Conservation (phyloP, 2,113 vertebrate genomes). For the Chrysemys picta region DNA sequence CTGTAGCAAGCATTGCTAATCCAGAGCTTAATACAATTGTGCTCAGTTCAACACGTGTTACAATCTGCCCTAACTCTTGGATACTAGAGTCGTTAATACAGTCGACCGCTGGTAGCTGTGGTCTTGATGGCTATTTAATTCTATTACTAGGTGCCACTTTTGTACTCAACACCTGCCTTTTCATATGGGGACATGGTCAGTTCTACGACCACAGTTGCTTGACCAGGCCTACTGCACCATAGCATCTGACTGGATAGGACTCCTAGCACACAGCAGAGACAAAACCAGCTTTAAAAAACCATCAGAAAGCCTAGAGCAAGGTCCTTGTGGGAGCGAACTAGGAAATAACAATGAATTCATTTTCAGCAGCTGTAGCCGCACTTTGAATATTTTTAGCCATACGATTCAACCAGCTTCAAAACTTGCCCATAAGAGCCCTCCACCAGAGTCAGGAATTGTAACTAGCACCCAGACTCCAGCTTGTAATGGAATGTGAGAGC, state of each 20-base stretch:
- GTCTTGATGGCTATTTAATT: not conserved
- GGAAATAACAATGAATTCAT: not conserved
- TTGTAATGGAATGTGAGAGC: not conserved
- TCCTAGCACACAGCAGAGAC: not conserved
- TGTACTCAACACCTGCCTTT: not conserved
- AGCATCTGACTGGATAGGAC: not conserved
- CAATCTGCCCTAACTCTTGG: not conserved
- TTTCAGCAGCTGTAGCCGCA: slow-evolving; percentile 36
- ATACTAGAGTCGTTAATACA: not conserved
- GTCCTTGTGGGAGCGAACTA: not conserved
- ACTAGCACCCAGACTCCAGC: not conserved
- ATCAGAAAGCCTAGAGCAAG: not conserved
- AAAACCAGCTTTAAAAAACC: not conserved
- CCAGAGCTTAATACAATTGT: not conserved
- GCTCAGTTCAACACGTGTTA: not conserved
- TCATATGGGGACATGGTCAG: not conserved
- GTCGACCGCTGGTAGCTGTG: not conserved
- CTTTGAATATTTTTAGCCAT: slow-evolving; percentile 31
- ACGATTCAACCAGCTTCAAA: slow-evolving; percentile 1
- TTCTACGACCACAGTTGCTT: not conserved
- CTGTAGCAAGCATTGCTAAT: not conserved
- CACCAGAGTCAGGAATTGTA: not conserved
- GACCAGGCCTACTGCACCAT: not conserved
- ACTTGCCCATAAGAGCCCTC: not conserved
- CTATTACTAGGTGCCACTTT: not conserved